These are phyloP conservation scores for Tachyglossus aculeatus DNA, from an alignment of 2,797 vertebrate genomes.

Conservation along the genomic window DNA sequence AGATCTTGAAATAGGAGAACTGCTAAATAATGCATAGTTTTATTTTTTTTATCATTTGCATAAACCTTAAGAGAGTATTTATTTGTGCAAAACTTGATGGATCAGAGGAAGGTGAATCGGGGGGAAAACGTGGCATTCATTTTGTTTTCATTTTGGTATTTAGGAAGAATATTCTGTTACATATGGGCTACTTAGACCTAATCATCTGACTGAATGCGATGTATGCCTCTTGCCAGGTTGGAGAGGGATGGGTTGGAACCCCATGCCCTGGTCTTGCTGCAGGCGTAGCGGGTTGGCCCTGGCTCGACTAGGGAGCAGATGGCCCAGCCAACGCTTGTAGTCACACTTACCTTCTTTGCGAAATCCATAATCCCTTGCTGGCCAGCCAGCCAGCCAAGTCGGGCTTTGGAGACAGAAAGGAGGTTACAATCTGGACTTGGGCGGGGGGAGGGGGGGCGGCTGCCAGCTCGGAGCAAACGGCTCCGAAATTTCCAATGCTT, in stretches of 20 bases:
- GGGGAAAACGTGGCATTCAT: constrained; percentile 82
- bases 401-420: constrained; percentile 99
- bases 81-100: constrained; percentile 87
- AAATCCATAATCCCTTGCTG: constrained; percentile 99
- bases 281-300: constrained; percentile 99
- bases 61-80: constrained; percentile 88
- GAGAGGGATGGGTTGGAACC: constrained; percentile 91
- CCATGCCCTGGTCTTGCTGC: constrained; percentile 99
- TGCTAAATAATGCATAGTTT: constrained; percentile 88
- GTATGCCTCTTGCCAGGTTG: constrained; percentile 92
- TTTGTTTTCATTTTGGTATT: constrained; percentile 89
- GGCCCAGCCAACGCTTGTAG: constrained; percentile 99
- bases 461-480: constrained; percentile 95
- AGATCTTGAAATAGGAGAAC: constrained; percentile 87
- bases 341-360: constrained; percentile 99
- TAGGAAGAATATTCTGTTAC: constrained; percentile 94
- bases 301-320: constrained; percentile 99
- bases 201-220: constrained; percentile 99
- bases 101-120: constrained; percentile 81
- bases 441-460: too few species aligned
- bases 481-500: constrained; percentile 98
- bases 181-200: constrained; percentile 99
- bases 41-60: constrained; percentile 86
- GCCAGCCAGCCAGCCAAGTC: constrained; percentile 99
- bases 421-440: constrained; percentile 99